Evolutionary conservation across 2,888 invertebrate species (phyloP).

Genomic region (Toxonevra muliebris): DNA sequence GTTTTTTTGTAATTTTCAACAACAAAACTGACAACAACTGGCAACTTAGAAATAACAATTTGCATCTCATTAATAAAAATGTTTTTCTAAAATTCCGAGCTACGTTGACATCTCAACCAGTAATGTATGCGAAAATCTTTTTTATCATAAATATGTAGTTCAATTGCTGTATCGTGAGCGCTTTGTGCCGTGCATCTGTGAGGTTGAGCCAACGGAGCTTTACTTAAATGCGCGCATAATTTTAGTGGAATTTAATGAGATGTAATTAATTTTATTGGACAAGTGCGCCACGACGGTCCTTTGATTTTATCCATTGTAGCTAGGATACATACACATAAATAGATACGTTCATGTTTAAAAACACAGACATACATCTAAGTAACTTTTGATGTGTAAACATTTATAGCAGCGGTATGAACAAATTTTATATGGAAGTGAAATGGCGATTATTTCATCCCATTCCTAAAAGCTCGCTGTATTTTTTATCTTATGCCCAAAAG

Average conservation of each 20-base stretch:
- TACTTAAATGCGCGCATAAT: slow-evolving; percentile 11
- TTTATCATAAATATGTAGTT: not conserved
- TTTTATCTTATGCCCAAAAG: too few species aligned
- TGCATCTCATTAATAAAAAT: slow-evolving; percentile 54
- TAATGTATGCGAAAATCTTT: slow-evolving; percentile 20
- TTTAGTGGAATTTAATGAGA: slow-evolving; percentile 30
- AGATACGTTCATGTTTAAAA: not conserved
- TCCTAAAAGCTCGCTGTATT: too few species aligned
- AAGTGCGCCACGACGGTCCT: slow-evolving; percentile 21
- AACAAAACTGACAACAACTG: slow-evolving; percentile 44
- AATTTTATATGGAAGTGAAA: too few species aligned
- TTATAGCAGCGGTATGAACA: too few species aligned
- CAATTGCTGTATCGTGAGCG: not conserved
- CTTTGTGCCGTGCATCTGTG: not conserved
- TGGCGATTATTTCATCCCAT: too few species aligned
- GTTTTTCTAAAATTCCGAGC: not conserved
- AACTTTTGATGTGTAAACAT: too few species aligned
- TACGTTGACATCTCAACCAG: not conserved
- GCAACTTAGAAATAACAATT: slow-evolving; percentile 52
- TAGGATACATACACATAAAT: not conserved
- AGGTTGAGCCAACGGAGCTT: not conserved
- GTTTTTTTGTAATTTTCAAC: slow-evolving; percentile 27
- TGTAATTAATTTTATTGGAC: slow-evolving; percentile 36
- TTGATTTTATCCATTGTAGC: slow-evolving; percentile 9
- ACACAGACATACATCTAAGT: not conserved